Base-by-base conservation (phyloP, 2,888 invertebrate genomes). In the Troides helena region DNA sequence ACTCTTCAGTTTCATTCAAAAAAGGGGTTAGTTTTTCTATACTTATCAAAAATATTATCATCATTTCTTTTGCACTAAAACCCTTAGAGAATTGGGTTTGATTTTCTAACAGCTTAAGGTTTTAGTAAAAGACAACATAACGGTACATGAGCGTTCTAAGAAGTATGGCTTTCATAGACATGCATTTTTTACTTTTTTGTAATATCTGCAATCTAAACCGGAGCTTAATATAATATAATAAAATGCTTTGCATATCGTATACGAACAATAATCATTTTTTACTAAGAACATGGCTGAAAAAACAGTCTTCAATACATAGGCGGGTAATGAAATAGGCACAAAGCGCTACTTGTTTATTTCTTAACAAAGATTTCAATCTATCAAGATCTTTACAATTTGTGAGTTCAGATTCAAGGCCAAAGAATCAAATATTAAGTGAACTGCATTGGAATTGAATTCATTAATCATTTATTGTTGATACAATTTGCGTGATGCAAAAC, bases 391-490 rank as follows among this genome's bases (percentile, higher is more conserved):
- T 18, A 7, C n/a, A 53, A 53, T 18, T 6, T 53, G n/a, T 53
- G 4, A 59, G 25, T 30, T 25, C 30, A 46, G 36, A 58, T 25
- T 36, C 46, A 46, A 21, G 66, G 66, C 39, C 59, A n/a, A 21
- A 66, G 25, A 30, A 21, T 65, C 53, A 53, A n/a, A 50, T 18
- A 36, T 60, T 67, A 67, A 30, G 30, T 43, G 30, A 66, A 60
- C 56, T 67, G 25, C n/a, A 50, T 62, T 62, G 36, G n/a, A 62
- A 23, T 67, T 62, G 67, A 62, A 62, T 56, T 62, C 25, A 60
- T 46, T 62, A 56, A 62, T 62, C n/a, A 53, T 62, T 57, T 23
- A 62, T 62, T 62, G 56, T 43, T 65, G 39, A 61, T 69, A 65
- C 23, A 39, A 61, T 61, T 61, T 23, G 57, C 58, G 58, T 63